Evolutionary conservation across 2,888 invertebrate genomes (phyloP).

Genomic region (Rhagophthalmus giganteus): DNA sequence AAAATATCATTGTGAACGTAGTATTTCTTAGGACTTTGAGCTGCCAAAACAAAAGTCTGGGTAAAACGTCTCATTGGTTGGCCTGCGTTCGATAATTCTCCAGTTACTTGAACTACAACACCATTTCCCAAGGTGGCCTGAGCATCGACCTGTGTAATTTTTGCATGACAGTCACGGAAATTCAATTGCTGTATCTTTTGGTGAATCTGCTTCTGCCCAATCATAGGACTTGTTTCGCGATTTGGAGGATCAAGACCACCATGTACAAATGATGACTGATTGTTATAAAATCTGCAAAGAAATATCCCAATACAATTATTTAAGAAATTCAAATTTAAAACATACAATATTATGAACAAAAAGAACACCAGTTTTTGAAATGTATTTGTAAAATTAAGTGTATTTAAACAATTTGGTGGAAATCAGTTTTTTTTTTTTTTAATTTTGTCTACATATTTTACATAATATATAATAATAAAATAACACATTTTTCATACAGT

Average conservation of each 20-base stretch:
- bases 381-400: too few species aligned
- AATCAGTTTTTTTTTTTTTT: too few species aligned
- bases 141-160: conserved; percentile 95
- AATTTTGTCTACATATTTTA: too few species aligned
- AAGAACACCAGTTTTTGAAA: too few species aligned
- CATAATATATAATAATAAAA: too few species aligned
- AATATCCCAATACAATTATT: background rate
- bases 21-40: conserved; percentile 95
- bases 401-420: too few species aligned
- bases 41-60: conserved; percentile 95
- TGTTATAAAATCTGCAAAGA: conserved; percentile 83
- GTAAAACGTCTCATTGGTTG: conserved; percentile 97
- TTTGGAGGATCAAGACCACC: conserved; percentile 85
- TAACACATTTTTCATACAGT: too few species aligned
- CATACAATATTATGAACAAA: too few species aligned
- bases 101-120: conserved; percentile 96
- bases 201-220: conserved; percentile 93
- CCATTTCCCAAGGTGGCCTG: conserved; percentile 92
- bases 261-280: conserved; percentile 94
- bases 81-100: conserved; percentile 94
- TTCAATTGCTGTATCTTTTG: conserved; percentile 93
- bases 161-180: conserved; percentile 96
- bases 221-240: conserved; percentile 79
- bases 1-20: conserved; percentile 99
- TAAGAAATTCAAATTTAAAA: background rate